Conservation (phyloP, 1,140 invertebrate species). For the Drosophila grimshawi region DNA sequence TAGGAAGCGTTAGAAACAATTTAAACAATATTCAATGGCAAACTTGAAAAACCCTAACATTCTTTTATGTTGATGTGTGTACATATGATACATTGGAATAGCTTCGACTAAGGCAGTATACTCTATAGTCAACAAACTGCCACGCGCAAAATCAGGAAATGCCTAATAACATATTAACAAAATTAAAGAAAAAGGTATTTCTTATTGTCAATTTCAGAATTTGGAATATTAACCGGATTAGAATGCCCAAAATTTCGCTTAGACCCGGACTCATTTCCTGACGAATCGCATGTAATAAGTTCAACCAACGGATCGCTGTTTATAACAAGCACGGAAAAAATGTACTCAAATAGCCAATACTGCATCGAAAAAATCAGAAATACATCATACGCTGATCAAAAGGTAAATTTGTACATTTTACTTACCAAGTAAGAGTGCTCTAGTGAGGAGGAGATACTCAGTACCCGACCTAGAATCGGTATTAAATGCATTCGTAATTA, state of each 20-base stretch:
- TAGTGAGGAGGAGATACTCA: too few species aligned
- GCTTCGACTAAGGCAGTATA: too few species aligned
- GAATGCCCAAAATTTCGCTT: constrained; percentile 74
- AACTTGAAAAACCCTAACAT: too few species aligned
- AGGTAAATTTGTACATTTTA: constrained; percentile 53
- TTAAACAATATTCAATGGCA: too few species aligned
- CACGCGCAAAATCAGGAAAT: too few species aligned
- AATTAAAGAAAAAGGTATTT: neutral
- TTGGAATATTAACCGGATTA: constrained; percentile 62
- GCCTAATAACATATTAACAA: too few species aligned
- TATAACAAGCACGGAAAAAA: constrained; percentile 55
- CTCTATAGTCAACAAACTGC: too few species aligned
- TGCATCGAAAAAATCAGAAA: constrained; percentile 71
- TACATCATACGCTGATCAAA: constrained; percentile 47
- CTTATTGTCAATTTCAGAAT: constrained; percentile 50
- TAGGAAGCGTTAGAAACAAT: too few species aligned
- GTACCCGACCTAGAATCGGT: too few species aligned
- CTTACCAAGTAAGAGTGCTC: neutral
- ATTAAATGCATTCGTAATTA: too few species aligned
- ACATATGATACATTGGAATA: too few species aligned
- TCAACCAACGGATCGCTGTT: constrained; percentile 60
- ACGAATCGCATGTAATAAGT: constrained; percentile 69
- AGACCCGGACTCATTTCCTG: constrained; percentile 66
- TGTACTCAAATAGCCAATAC: constrained; percentile 70
- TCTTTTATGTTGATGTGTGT: too few species aligned